phyloP scores from a whole-genome alignment of 2,113 vertebrate genomes.

The Pelusios castaneus region DNA sequence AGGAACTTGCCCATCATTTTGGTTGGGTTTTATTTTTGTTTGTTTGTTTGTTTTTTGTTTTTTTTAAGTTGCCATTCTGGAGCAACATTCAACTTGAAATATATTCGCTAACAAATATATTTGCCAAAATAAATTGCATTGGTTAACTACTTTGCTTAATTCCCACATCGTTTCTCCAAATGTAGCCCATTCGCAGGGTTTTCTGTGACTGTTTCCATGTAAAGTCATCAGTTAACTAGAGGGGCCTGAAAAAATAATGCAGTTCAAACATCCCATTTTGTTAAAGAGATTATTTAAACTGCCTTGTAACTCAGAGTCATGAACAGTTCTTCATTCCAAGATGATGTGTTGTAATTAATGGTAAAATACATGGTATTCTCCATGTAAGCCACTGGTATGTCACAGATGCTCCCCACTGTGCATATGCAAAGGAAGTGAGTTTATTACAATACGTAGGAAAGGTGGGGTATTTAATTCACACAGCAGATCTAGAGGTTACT shows the following conservation, averaged over 20 bases:
- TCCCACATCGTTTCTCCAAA: neutral
- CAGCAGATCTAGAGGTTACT: neutral
- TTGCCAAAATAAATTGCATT: neutral
- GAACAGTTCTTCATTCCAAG: neutral
- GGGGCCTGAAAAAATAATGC: neutral
- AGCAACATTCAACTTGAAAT: neutral
- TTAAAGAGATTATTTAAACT: neutral
- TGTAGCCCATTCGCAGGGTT: neutral
- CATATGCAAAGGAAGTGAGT: neutral
- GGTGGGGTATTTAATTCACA: neutral
- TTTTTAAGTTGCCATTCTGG: neutral
- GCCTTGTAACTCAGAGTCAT: neutral
- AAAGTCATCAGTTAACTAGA: neutral
- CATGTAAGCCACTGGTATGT: no score
- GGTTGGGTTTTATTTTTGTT: no score
- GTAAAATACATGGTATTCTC: no score
- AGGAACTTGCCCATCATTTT: no score
- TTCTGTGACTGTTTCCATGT: neutral
- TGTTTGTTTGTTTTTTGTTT: no score
- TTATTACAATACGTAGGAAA: neutral
- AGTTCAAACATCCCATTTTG: neutral
- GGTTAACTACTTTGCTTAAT: neutral
- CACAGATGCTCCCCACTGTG: no score
- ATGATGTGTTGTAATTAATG: no score
- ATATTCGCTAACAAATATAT: neutral